Evolutionary conservation across 2,113 vertebrate genomes (phyloP).

Genomic region (Chunga burmeisteri): DNA sequence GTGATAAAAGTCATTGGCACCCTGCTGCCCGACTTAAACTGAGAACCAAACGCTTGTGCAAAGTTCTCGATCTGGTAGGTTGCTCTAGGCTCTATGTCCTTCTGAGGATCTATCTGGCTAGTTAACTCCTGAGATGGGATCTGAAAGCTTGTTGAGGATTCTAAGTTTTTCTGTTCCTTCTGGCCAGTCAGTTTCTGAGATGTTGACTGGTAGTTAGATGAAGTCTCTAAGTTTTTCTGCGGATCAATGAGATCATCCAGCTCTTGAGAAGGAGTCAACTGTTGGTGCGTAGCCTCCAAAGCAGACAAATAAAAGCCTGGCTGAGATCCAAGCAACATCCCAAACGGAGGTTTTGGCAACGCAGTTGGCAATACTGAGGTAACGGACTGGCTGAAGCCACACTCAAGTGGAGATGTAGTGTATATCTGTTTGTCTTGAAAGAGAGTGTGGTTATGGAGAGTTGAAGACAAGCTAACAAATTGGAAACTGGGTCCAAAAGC

Average conservation of each 20-base stretch:
- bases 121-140: slow-evolving; percentile 90
- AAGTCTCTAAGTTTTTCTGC: slow-evolving; percentile 85
- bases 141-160: slow-evolving; percentile 85
- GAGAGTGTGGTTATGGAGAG: slow-evolving; percentile 88
- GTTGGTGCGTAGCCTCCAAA: slow-evolving; percentile 93
- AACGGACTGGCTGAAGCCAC: slow-evolving; percentile 90
- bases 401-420: slow-evolving; percentile 91
- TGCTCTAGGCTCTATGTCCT: slow-evolving; percentile 87
- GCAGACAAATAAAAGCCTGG: slow-evolving; percentile 90
- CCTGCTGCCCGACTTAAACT: slow-evolving; percentile 96
- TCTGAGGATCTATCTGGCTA: slow-evolving; percentile 88
- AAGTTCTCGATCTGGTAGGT: slow-evolving; percentile 99
- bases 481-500: slow-evolving; percentile 88
- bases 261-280: slow-evolving; percentile 98
- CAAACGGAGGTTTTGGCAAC: slow-evolving; percentile 94
- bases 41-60: slow-evolving; percentile 98
- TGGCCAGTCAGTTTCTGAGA: slow-evolving; percentile 90
- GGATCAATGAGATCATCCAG: slow-evolving; percentile 97
- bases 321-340: slow-evolving; percentile 92
- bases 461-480: slow-evolving; percentile 90
- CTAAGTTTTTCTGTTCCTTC: slow-evolving; percentile 91
- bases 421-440: slow-evolving; percentile 96
- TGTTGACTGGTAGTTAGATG: slow-evolving; percentile 87
- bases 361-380: slow-evolving; percentile 93
- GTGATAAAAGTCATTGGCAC: slow-evolving; percentile 92